Evolutionary conservation across 2,113 vertebrate genomes (phyloP), one percentile per base, ranked within the genome.

Genomic region (Oenanthe melanoleuca): DNA sequence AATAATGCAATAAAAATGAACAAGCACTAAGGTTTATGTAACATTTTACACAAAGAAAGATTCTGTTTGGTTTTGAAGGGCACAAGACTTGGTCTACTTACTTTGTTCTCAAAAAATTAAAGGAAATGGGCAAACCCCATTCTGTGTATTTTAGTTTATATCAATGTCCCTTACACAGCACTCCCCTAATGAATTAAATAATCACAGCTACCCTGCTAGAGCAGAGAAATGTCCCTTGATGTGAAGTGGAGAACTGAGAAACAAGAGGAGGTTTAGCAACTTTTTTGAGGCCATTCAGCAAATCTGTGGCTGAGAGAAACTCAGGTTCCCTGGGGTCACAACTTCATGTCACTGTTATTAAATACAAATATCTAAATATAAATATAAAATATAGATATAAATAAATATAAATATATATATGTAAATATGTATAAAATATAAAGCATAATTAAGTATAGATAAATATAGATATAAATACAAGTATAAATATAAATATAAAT

Each of bases 61-160:
- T 93, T 96, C 96, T 96, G n/a, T 98, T 98, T 98, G 97, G 96
- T 98, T 98, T 98, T 97, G 98, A 97, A 97, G 97, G 97, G 97
- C 97, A 98, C 96, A 96, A 86, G 47, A 95, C 92, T 96, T 97
- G 91, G 40, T 98, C 97, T 98, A 97, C 98, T 98, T 98, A 98
- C 96, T 98, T 98, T 98, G 97, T 99, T 99, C 98, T 98, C 98
- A 98, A 98, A 98, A 98, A 99, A n/a, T 98, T 98, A 99, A 99
- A 98, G 91, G 91, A 97, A 96, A 92, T 75, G 89, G 96, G 94
- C 80, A 88, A 93, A 96, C 21, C 44, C 65, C 49, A 15, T 67
- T 47, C 57, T 88, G 80, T 83, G 88, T 96, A 80, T 52, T 86
- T 94, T 59, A 57, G 79, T 92, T 88, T 83, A 40, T 78, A 65